These are phyloP conservation scores for Butastur rufipennis DNA, from an alignment of 2,113 vertebrate genomes.

Conservation along the genomic window DNA sequence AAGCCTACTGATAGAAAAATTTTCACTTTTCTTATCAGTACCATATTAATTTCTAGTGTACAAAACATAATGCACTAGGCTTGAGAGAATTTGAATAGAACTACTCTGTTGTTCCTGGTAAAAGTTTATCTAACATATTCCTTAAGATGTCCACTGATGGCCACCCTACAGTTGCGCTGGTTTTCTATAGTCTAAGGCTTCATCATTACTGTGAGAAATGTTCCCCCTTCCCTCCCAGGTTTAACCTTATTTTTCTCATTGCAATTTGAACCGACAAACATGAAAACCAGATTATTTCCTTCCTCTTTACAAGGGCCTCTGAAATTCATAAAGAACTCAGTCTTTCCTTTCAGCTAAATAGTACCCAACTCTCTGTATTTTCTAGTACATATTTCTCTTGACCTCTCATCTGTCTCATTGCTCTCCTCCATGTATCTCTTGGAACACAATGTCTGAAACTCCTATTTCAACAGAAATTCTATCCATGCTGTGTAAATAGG, in stretches of 20 bases:
- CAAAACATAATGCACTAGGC: neutral
- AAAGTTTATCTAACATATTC: neutral
- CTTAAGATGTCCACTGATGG: neutral
- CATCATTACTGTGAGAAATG: neutral
- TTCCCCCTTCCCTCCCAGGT: neutral
- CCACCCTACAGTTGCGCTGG: neutral
- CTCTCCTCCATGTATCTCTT: neutral
- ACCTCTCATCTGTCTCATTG: neutral
- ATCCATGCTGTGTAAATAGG: neutral
- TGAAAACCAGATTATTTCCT: neutral
- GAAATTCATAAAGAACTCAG: neutral
- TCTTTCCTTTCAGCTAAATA: neutral
- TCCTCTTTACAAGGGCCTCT: neutral
- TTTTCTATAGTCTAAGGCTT: neutral
- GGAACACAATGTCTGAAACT: neutral
- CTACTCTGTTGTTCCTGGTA: neutral
- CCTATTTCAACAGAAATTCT: neutral
- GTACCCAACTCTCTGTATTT: neutral
- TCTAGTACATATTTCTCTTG: neutral
- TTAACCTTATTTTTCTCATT: neutral
- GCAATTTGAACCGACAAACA: neutral
- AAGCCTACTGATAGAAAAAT: neutral
- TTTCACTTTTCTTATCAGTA: neutral
- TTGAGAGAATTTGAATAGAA: neutral
- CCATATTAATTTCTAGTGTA: neutral